Percentiles rank a stretch among this genome's conserved stretches.
phyloP scores from a whole-genome alignment of 64 coral and sea anemone genomes.

The Pocillopora verrucosa region DNA sequence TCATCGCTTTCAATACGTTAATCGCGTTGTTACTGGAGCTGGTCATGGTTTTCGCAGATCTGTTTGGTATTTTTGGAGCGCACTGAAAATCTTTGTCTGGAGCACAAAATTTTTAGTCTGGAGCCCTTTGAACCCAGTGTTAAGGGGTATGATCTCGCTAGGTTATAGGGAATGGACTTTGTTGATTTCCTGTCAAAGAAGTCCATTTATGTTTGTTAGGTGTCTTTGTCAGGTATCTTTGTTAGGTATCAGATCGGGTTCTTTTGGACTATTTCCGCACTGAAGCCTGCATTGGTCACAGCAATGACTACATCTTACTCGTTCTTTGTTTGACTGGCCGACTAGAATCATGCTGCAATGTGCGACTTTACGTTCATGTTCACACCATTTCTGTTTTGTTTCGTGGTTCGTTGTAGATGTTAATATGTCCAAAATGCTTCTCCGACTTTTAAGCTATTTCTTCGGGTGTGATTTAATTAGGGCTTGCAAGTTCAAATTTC shows the following conservation, averaged over 20 bases:
- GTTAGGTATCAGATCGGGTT: neutral
- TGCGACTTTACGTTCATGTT: neutral
- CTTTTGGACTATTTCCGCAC: neutral
- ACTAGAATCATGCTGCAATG: neutral
- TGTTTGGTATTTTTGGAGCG: neutral
- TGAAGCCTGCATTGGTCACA: neutral
- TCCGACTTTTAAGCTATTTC: neutral
- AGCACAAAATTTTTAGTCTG: conserved; percentile 69
- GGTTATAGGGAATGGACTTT: conserved; percentile 67
- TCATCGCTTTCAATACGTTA: neutral
- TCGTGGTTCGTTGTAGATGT: neutral
- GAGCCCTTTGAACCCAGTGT: conserved; percentile 63
- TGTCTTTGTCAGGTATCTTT: too few species aligned
- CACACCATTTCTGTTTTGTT: neutral
- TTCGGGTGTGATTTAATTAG: neutral
- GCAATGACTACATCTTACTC: neutral
- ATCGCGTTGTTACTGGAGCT: neutral
- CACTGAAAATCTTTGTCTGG: conserved; percentile 57
- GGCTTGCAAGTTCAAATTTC: neutral
- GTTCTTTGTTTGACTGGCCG: neutral
- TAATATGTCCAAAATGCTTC: neutral
- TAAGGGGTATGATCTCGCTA: conserved; percentile 71
- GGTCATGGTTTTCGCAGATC: neutral
- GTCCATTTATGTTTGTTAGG: neutral
- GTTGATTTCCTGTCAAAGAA: conserved; percentile 53